phyloP scores from a whole-genome alignment of 2,797 vertebrate species.

The Todus mexicanus region DNA sequence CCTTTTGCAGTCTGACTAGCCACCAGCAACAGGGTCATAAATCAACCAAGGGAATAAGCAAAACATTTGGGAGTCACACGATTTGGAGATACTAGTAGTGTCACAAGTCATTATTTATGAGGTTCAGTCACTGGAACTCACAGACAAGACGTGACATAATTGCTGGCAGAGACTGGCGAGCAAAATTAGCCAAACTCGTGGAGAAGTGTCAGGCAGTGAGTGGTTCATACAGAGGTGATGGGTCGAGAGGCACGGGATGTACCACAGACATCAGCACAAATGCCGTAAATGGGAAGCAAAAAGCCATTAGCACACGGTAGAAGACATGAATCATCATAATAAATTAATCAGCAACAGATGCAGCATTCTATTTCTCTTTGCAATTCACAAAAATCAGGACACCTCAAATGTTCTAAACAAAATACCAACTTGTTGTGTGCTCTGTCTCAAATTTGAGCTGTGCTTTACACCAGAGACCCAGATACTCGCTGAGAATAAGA shows the following conservation, averaged over 20 bases:
- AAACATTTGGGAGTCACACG: constrained; percentile 16
- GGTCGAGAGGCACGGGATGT: background rate
- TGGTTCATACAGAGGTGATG: background rate
- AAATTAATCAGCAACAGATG: background rate
- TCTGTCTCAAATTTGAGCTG: background rate
- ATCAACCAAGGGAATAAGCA: constrained; percentile 10
- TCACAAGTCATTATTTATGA: constrained; percentile 6
- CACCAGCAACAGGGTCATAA: background rate
- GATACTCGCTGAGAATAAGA: background rate
- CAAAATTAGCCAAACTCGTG: background rate
- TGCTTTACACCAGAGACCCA: background rate
- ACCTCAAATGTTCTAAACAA: background rate
- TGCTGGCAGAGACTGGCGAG: background rate
- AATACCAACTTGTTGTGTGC: background rate
- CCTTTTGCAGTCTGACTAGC: background rate
- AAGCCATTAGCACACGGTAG: background rate
- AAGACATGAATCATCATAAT: background rate
- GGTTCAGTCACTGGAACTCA: background rate
- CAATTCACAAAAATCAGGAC: background rate
- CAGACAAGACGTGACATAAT: background rate
- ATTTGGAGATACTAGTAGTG: background rate
- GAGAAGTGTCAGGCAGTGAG: background rate
- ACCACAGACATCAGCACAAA: background rate
- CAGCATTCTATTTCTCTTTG: background rate
- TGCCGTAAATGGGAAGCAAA: background rate